phyloP scores from a whole-genome alignment of 1,140 invertebrate species.

The Dufourea novaeangliae region DNA sequence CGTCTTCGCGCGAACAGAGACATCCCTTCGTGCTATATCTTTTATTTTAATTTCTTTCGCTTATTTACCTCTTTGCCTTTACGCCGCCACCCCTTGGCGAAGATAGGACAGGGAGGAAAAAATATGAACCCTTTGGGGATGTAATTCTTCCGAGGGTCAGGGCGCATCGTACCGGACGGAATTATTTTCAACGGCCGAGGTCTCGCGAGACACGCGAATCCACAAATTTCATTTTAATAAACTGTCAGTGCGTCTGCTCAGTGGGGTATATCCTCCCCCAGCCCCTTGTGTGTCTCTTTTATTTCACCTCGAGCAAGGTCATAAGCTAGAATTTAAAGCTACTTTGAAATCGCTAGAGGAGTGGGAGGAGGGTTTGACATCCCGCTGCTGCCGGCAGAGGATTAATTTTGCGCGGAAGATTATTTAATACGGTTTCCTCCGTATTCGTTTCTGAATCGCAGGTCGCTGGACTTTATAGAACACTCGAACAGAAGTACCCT shows the following conservation, averaged over 20 bases:
- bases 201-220: neutral
- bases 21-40: neutral
- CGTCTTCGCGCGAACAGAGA: neutral
- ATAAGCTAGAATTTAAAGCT: neutral
- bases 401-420: neutral
- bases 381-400: neutral
- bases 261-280: no score
- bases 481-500: no score
- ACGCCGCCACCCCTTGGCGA: neutral
- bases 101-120: neutral
- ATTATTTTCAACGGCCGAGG: conserved; percentile 2
- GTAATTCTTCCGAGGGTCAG: neutral
- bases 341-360: neutral
- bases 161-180: neutral
- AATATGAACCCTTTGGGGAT: conserved; percentile 6
- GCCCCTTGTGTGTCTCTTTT: no score
- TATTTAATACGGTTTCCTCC: neutral
- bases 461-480: no score
- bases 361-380: no score
- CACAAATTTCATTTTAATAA: conserved; percentile 34
- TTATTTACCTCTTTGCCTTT: conserved; percentile 14
- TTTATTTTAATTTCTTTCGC: neutral
- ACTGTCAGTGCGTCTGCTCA: conserved; percentile 5
- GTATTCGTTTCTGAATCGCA: no score
- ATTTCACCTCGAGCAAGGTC: neutral